Evolutionary conservation across 2,888 invertebrate genomes (phyloP).

Genomic region (Andrena bucephala): DNA sequence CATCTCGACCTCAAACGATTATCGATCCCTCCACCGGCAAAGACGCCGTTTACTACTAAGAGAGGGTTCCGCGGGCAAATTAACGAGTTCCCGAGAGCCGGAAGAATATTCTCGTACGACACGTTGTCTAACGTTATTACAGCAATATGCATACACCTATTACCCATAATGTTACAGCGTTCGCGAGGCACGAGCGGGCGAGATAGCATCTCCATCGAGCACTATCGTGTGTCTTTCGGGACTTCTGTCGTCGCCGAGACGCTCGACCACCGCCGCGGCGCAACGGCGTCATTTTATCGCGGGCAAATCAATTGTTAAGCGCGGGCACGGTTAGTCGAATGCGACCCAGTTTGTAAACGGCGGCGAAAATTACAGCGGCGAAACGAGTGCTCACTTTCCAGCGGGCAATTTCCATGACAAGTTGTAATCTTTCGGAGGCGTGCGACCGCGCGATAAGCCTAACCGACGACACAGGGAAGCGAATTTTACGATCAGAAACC

Average conservation of each 20-base stretch:
- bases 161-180: slow-evolving; percentile 25
- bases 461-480: slow-evolving; percentile 18
- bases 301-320: slow-evolving; percentile 43
- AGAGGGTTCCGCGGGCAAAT: slow-evolving; percentile 18
- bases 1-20: slow-evolving; percentile 20
- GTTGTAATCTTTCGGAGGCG: slow-evolving; percentile 27
- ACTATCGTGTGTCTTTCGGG: slow-evolving; percentile 18
- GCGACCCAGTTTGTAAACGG: slow-evolving; percentile 37
- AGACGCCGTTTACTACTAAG: slow-evolving; percentile 26
- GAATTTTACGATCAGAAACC: slow-evolving; percentile 18
- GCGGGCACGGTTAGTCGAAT: slow-evolving; percentile 8
- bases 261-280: not conserved
- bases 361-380: slow-evolving; percentile 27
- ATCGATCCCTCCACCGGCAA: slow-evolving; percentile 21
- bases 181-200: not conserved
- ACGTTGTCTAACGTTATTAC: slow-evolving; percentile 15
- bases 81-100: slow-evolving; percentile 11
- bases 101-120: slow-evolving; percentile 39
- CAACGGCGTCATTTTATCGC: slow-evolving; percentile 39
- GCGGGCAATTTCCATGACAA: slow-evolving; percentile 31
- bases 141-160: slow-evolving; percentile 32
- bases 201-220: slow-evolving; percentile 35
- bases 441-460: slow-evolving; percentile 37
- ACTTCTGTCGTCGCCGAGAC: slow-evolving; percentile 19
- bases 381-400: slow-evolving; percentile 2